Evolutionary conservation across 2,113 vertebrate genomes (phyloP), one percentile per base, ranked within the genome.

Genomic region (Balaenoptera acutorostrata): DNA sequence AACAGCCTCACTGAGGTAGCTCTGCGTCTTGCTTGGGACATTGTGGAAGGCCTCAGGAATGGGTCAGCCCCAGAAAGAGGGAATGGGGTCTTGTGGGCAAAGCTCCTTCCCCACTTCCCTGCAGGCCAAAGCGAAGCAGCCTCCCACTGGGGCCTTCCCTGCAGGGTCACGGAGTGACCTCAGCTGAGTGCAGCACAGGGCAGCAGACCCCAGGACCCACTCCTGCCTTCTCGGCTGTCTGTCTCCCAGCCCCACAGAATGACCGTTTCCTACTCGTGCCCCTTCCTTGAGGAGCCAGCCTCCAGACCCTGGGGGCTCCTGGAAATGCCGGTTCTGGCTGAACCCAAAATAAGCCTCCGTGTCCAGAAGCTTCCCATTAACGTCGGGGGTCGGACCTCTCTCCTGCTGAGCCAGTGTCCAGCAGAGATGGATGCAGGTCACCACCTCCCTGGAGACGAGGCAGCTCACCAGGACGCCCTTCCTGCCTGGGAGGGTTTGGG

Each of bases 401-500:
- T 59, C 29, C 55, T 2, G 13, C 1, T 0, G 2, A 4, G 52
- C 52, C 31, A 13, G 82, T 15, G 23, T 55, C 75, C 25, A 1
- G 4, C 68, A 77, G 39, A 13, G 13, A 17, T 5, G 52, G 49
- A 3, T 2, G 8, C 68, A 77, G 33, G 15, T 7, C 18, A n/a
- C 14, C 15, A 0, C 3, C 11, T 15, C 52, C 39, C 61, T 36
- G n/a, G 33, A 71, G 71, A 36, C 33, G 10, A 31, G 39, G 6
- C 29, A 46, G 82, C 49, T 59, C 6, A 31, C 85, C 64, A n/a
- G 72, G 23, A 17, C 0, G 3, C 55, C 29, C 8, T 27, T 2
- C n/a, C 12, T 1, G 4, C 33, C 31, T 2, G 0, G 20, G 63
- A 44, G 64, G 7, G 8, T 66, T n/a, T 8, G 44, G 14, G 44